phyloP scores from a whole-genome alignment of 2,888 invertebrate species.

The Drosophila subquinaria region DNA sequence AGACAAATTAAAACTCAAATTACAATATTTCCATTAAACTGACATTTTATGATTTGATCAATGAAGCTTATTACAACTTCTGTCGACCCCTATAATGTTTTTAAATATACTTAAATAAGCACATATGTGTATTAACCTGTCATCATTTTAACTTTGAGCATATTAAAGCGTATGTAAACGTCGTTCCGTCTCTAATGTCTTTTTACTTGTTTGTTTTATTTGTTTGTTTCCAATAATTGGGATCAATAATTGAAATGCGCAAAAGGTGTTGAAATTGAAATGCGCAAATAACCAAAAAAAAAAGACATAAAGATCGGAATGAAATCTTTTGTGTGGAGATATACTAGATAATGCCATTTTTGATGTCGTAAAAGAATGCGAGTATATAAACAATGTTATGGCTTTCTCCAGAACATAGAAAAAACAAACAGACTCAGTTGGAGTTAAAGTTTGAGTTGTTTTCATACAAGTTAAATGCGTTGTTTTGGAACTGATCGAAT shows the following conservation, averaged over 20 bases:
- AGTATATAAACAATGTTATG: slow-evolving; percentile 9
- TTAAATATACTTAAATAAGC: neutral
- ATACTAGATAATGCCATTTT: slow-evolving; percentile 8
- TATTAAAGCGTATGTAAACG: neutral
- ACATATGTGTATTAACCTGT: neutral
- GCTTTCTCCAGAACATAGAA: slow-evolving; percentile 15
- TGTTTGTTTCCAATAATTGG: slow-evolving; percentile 11
- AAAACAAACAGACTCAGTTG: neutral
- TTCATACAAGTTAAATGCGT: slow-evolving; percentile 4
- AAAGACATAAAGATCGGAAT: slow-evolving; percentile 33
- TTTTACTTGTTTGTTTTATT: slow-evolving; percentile 4
- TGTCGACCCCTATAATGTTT: neutral
- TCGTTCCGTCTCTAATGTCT: neutral
- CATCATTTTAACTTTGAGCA: too few relatives aligned
- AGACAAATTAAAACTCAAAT: too few relatives aligned
- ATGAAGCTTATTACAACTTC: too few relatives aligned
- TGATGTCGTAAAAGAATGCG: neutral
- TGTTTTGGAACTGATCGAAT: slow-evolving; percentile 36
- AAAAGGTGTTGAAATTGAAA: slow-evolving; percentile 59
- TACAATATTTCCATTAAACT: neutral
- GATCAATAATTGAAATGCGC: slow-evolving; percentile 48
- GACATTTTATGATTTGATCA: neutral
- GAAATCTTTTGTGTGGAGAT: slow-evolving; percentile 7
- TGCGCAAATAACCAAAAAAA: slow-evolving; percentile 51
- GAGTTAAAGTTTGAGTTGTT: neutral